Evolutionary conservation across 2,888 invertebrate genomes (phyloP).

Genomic region (Biston stratarius): DNA sequence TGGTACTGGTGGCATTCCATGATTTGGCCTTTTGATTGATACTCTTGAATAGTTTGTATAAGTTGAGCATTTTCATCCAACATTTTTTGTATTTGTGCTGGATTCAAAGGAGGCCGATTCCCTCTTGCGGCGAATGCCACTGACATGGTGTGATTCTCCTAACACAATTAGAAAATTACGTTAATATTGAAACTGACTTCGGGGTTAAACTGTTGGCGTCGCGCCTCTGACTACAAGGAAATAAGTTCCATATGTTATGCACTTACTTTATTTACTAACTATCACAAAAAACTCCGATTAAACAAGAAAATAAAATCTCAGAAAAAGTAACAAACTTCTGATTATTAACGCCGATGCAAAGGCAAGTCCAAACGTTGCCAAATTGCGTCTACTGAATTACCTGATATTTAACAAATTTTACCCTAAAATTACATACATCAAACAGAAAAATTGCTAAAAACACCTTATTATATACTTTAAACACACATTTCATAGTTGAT

Average conservation of each 20-base stretch:
- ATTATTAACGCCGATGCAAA: no score
- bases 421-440: no score
- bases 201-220: background rate
- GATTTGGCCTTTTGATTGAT: slow-evolving; percentile 97
- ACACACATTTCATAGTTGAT: no score
- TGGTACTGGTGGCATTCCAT: slow-evolving; percentile 98
- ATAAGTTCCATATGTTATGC: background rate
- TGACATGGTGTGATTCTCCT: slow-evolving; percentile 78
- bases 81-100: slow-evolving; percentile 97
- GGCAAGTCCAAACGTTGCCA: no score
- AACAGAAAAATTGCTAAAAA: no score
- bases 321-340: no score
- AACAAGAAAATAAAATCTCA: no score
- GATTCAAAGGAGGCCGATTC: slow-evolving; percentile 91
- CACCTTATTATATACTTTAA: no score
- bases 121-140: slow-evolving; percentile 91
- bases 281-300: no score
- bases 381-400: no score
- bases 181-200: background rate
- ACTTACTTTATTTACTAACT: no score
- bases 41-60: slow-evolving; percentile 98
- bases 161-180: slow-evolving; percentile 3
- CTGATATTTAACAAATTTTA: no score
- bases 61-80: slow-evolving; percentile 98
- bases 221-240: background rate